Evolutionary conservation across 2,888 invertebrate genomes (phyloP).

Genomic region (Apamea anceps): DNA sequence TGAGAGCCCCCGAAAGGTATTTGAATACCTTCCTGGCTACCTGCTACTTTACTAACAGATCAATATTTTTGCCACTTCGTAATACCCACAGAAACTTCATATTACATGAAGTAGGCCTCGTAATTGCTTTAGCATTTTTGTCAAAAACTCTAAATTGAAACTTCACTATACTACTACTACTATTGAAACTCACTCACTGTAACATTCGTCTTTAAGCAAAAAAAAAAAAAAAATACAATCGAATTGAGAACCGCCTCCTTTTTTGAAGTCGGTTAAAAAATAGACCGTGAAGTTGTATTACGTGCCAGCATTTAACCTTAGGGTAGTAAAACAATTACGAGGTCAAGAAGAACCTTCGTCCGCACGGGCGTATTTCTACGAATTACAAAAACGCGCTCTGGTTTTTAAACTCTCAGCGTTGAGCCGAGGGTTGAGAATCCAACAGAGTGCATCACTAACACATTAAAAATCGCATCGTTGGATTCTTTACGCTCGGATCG

Average conservation of each 20-base stretch:
- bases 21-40: background rate
- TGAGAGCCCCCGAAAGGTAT: background rate
- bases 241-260: too few relatives aligned
- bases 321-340: too few relatives aligned
- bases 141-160: background rate
- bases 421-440: too few relatives aligned
- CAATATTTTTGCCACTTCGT: background rate
- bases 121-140: background rate
- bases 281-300: background rate
- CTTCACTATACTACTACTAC: background rate
- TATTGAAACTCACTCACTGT: background rate
- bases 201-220: background rate
- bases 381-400: too few relatives aligned
- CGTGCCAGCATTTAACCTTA: background rate
- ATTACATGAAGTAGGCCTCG: background rate
- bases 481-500: background rate
- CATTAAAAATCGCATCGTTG: background rate
- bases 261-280: background rate
- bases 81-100: background rate
- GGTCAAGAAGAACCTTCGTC: too few relatives aligned
- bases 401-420: too few relatives aligned
- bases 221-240: background rate
- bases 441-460: too few relatives aligned
- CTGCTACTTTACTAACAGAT: too few relatives aligned
- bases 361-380: too few relatives aligned